Percentiles rank a stretch among this genome's conserved stretches.
Evolutionary conservation across 2,113 vertebrate genomes (phyloP).

Genomic region (Prionailurus viverrinus): DNA sequence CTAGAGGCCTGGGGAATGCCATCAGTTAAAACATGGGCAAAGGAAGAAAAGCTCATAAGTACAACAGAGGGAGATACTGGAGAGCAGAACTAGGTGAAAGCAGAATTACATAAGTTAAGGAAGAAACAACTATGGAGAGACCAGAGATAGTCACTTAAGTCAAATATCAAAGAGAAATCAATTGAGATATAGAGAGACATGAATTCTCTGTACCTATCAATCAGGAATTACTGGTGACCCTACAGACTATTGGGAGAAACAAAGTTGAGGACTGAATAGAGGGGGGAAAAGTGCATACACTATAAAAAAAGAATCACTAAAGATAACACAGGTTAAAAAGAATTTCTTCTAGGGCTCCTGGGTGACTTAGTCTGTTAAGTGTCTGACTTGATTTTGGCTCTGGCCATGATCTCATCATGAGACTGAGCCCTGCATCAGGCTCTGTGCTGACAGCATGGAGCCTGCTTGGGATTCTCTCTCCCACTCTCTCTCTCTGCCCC

Average conservation of each 20-base stretch:
- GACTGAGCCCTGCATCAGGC: too few species aligned
- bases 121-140: not conserved
- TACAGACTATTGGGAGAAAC: not conserved
- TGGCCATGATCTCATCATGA: too few species aligned
- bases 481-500: too few species aligned
- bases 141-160: not conserved
- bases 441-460: too few species aligned
- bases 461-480: too few species aligned
- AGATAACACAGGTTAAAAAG: not conserved
- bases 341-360: not conserved
- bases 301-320: not conserved
- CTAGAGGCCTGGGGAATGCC: not conserved
- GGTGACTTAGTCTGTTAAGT: too few species aligned
- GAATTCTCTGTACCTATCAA: not conserved
- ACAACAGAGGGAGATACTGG: not conserved
- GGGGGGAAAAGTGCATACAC: not conserved
- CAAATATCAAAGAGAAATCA: conserved; percentile 26
- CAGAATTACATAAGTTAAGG: not conserved
- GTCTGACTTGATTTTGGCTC: too few species aligned
- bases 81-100: not conserved
- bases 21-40: not conserved
- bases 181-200: not conserved
- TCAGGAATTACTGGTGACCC: not conserved
- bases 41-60: not conserved
- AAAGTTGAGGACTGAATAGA: not conserved